phyloP scores from a whole-genome alignment of 1,140 invertebrate species.

The Mizuhopecten yessoensis region DNA sequence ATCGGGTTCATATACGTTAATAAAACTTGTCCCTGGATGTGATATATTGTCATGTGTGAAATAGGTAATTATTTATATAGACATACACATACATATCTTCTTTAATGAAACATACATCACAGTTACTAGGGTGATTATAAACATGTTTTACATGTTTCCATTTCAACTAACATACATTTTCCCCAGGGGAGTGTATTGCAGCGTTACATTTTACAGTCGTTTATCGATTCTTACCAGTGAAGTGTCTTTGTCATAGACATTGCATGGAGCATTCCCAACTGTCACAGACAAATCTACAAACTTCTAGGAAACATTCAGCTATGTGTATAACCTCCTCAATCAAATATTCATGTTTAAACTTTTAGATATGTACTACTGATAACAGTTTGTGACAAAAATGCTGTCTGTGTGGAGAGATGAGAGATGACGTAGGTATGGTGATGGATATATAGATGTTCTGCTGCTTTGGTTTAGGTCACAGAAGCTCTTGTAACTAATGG shows the following conservation, averaged over 20 bases:
- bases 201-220: background rate
- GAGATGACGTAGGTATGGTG: too few species aligned
- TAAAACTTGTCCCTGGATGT: background rate
- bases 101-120: background rate
- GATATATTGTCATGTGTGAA: too few species aligned
- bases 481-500: slow-evolving; percentile 16
- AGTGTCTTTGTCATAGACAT: background rate
- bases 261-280: background rate
- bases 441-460: background rate
- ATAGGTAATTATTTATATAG: too few species aligned
- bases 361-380: background rate
- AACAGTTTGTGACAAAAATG: background rate
- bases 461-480: background rate
- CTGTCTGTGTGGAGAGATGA: background rate
- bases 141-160: background rate
- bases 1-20: too few species aligned
- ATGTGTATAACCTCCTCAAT: background rate
- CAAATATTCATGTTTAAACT: background rate
- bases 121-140: background rate
- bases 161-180: background rate
- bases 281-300: background rate
- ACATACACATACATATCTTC: too few species aligned
- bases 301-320: background rate
- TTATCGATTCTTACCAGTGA: slow-evolving; percentile 1
- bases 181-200: background rate